Evolutionary conservation across 1,140 invertebrate species (phyloP).

Genomic region (Zaprionus tsacasi): DNA sequence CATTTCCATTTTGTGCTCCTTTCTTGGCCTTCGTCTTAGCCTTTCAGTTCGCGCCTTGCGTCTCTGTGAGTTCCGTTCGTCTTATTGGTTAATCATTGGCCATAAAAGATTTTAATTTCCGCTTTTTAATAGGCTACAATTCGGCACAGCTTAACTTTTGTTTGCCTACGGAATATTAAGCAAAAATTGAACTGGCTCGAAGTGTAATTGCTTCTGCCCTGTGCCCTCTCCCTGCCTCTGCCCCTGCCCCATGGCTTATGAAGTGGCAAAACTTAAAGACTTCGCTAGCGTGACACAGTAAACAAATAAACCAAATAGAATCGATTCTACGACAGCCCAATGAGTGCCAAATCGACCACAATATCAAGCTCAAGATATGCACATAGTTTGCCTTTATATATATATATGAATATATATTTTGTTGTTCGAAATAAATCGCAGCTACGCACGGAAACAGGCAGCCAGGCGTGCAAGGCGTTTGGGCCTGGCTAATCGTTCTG

Average conservation of each 20-base stretch:
- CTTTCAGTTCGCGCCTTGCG: neutral
- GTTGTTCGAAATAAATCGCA: constrained; percentile 37
- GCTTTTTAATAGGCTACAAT: constrained; percentile 65
- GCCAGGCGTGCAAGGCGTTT: constrained; percentile 17
- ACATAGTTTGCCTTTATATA: too few relatives aligned
- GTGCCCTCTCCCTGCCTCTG: too few relatives aligned
- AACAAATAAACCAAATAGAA: neutral
- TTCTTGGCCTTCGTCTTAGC: constrained; percentile 29
- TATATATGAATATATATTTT: constrained; percentile 19
- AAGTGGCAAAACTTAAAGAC: constrained; percentile 14
- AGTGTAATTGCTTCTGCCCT: constrained; percentile 51
- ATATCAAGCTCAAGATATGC: constrained; percentile 41
- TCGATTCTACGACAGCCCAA: constrained; percentile 9
- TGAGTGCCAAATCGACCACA: constrained; percentile 26
- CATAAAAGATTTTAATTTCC: constrained; percentile 83
- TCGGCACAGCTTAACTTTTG: constrained; percentile 29
- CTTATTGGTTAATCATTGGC: constrained; percentile 81
- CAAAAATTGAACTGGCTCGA: constrained; percentile 25
- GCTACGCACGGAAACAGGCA: constrained; percentile 49
- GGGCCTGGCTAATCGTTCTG: constrained; percentile 23
- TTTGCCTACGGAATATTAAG: constrained; percentile 65
- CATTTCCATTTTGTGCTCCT: constrained; percentile 7
- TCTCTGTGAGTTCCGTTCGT: constrained; percentile 39
- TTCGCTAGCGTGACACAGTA: constrained; percentile 25
- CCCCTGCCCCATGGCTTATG: neutral